These are phyloP conservation scores for Coenonympha arcania DNA, from an alignment of 2,888 invertebrate genomes.

Conservation along the genomic window DNA sequence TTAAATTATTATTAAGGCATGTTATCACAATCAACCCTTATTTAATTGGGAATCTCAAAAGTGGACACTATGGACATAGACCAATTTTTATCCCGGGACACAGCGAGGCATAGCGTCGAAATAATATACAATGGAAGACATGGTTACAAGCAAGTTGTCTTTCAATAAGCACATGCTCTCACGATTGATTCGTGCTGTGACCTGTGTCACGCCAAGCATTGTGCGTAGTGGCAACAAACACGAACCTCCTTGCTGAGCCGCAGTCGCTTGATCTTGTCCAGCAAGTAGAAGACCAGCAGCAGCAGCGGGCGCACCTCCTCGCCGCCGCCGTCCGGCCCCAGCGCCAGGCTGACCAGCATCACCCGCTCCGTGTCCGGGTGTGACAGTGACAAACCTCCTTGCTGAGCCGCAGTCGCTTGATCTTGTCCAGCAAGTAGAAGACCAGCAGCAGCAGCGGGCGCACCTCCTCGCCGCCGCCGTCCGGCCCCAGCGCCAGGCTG, in stretches of 20 bases:
- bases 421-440: constrained; percentile 94
- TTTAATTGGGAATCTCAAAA: background rate
- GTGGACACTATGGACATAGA: too few species aligned
- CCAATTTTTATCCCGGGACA: too few species aligned
- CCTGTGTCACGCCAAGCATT: too few species aligned
- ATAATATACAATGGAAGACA: too few species aligned
- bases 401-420: constrained; percentile 87
- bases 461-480: constrained; percentile 82
- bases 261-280: constrained; percentile 92
- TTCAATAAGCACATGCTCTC: too few species aligned
- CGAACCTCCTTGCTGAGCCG: constrained; percentile 91
- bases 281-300: constrained; percentile 90
- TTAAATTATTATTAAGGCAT: too few species aligned
- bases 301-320: constrained; percentile 86
- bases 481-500: constrained; percentile 80
- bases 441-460: constrained; percentile 89
- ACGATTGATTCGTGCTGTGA: too few species aligned
- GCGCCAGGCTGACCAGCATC: constrained; percentile 85
- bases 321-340: constrained; percentile 79
- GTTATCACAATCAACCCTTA: too few species aligned
- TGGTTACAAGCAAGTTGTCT: too few species aligned
- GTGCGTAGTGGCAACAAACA: background rate
- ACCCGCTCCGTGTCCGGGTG: constrained; percentile 87
- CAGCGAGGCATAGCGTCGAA: too few species aligned
- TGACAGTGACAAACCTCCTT: too few species aligned